Evolutionary conservation across 2,888 invertebrate species (phyloP).

Genomic region (Pemphredon lugubris): DNA sequence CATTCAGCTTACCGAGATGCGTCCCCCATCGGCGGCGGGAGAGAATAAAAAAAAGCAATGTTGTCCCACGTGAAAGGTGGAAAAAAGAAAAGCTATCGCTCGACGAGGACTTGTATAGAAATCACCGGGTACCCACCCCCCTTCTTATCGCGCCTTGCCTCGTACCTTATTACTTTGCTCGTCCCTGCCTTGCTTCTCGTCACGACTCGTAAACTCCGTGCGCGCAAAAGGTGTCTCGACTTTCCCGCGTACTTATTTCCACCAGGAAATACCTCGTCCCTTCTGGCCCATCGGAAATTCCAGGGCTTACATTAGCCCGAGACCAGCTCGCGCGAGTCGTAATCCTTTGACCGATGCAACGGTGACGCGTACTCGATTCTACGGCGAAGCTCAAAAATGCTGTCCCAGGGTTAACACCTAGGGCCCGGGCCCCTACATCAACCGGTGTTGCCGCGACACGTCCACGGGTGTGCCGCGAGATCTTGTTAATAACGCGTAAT

Average conservation of each 20-base stretch:
- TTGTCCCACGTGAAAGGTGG: not conserved
- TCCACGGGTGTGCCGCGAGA: too few species aligned
- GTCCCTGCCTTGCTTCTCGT: conserved; percentile 39
- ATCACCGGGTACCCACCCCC: conserved; percentile 50
- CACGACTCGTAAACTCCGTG: conserved; percentile 63
- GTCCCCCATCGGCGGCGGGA: too few species aligned
- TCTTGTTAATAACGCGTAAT: too few species aligned
- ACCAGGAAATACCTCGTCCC: conserved; percentile 19
- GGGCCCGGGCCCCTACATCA: too few species aligned
- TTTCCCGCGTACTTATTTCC: conserved; percentile 2
- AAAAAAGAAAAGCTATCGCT: not conserved
- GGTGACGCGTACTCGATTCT: conserved; percentile 42
- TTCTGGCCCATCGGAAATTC: conserved; percentile 54
- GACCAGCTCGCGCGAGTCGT: conserved; percentile 22
- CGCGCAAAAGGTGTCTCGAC: conserved; percentile 54
- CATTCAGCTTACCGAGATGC: too few species aligned
- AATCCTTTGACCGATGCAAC: conserved; percentile 50
- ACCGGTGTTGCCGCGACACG: too few species aligned
- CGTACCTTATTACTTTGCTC: conserved; percentile 53
- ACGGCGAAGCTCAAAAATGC: conserved; percentile 14
- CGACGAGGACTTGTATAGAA: conserved; percentile 36
- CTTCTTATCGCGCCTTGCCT: conserved; percentile 50
- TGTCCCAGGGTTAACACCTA: too few species aligned
- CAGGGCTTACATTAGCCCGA: conserved; percentile 31
- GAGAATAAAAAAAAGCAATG: not conserved